Evolutionary conservation across 2,113 vertebrate species (phyloP), one percentile per base, ranked within the genome.

Genomic region (Cyanoramphus novaezelandiae): DNA sequence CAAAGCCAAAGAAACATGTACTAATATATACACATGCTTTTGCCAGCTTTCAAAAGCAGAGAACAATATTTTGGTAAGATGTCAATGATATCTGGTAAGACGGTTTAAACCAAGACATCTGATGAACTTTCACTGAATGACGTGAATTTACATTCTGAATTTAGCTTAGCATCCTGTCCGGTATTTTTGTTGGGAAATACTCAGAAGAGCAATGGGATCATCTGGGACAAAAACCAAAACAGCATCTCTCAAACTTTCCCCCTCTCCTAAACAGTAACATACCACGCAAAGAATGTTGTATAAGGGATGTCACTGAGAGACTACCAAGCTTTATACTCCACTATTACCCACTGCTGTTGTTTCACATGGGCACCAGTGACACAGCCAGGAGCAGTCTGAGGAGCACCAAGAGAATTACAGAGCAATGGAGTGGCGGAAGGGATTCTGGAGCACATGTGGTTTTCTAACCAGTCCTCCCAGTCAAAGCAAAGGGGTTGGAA

Each of bases 111-210:
- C 20, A 57, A 74, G 33, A 29, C 4, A 35, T 64, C 55, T 63
- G 78, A 86, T 84, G 86, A 78, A 75, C 70, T 83, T 91, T 82
- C 71, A 80, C 37, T 63, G 80, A 37, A 70, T 57, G 7, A 59
- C n/a, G 59, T 28, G 28, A 44, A 90, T 88, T 80, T 67, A 25
- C 27, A 19, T 55, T 71, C 57, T 82, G 28, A 29, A 55, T 80
- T 89, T 63, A 78, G 31, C 33, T 82, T 68, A 82, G 82, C 19
- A 59, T 63, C 49, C 46, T 81, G 64, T 44, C 64, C 10, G 33
- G 23, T 76, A 31, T 63, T 92, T 93, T 72, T 88, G 6, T 47
- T 82, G 57, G 47, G 25, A 90, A 85, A 80, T 39, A 64, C 17
- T 82, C 82, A 50, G 55, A 76, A 82, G 10, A 64, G n/a, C 17